Percentiles rank a stretch among this genome's conserved stretches.
These are phyloP conservation scores for Meta bourneti DNA, from an alignment of 2,888 invertebrate genomes.

Conservation along the genomic window DNA sequence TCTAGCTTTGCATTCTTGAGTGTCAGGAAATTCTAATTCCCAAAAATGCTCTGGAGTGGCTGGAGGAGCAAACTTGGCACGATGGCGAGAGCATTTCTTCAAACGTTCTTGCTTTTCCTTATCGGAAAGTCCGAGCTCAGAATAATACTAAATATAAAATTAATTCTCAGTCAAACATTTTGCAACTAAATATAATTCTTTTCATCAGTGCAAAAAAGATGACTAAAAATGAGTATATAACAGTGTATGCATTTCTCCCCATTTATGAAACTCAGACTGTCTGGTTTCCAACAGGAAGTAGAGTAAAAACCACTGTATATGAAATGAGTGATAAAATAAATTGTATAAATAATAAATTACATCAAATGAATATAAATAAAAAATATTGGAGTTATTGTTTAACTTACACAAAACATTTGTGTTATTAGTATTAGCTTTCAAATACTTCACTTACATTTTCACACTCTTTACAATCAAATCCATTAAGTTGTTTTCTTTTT, in stretches of 20 bases:
- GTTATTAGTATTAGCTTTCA: too few species aligned
- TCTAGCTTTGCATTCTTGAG: conserved; percentile 76
- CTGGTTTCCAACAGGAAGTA: too few species aligned
- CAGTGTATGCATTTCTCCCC: not conserved
- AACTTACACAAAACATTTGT: not conserved
- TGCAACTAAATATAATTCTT: too few species aligned
- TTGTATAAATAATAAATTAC: too few species aligned
- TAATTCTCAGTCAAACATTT: not conserved
- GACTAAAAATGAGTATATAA: not conserved
- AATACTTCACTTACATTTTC: conserved; percentile 58
- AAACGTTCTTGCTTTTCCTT: conserved; percentile 73
- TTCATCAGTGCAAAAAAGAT: not conserved
- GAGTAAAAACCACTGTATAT: not conserved
- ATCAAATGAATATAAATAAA: not conserved
- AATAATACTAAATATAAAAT: conserved; percentile 65
- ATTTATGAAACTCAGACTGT: not conserved
- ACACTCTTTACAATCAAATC: conserved; percentile 77
- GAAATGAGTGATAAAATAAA: too few species aligned
- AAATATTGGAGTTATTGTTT: not conserved
- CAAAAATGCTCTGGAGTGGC: conserved; percentile 78
- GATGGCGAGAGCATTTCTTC: conserved; percentile 77
- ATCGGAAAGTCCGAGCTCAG: conserved; percentile 68
- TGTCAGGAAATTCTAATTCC: conserved; percentile 78
- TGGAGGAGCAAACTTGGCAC: conserved; percentile 73
- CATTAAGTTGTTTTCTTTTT: conserved; percentile 74